Conservation (phyloP, 2,113 vertebrate genomes). For the Megaceryle torquata region DNA sequence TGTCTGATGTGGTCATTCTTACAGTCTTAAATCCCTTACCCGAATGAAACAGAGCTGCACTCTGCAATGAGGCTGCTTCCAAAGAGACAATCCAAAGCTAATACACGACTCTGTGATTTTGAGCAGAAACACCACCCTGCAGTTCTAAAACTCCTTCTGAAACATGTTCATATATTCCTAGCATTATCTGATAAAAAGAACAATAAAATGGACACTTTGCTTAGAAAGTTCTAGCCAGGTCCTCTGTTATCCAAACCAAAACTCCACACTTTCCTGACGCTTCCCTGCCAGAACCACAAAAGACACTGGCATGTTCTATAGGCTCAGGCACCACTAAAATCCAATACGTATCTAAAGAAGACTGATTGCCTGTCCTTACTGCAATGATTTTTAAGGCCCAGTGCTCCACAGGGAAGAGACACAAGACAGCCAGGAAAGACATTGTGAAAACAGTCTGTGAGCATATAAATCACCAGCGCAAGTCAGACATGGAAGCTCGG, state of each 20-base stretch:
- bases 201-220: neutral
- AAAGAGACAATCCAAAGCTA: neutral
- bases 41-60: neutral
- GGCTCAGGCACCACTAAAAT: constrained; percentile 31
- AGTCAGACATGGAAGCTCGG: constrained; percentile 18
- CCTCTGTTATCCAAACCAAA: constrained; percentile 25
- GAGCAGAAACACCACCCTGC: neutral
- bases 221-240: neutral
- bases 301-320: constrained; percentile 4
- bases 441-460: constrained; percentile 6
- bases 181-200: constrained; percentile 44
- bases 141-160: constrained; percentile 19
- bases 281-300: constrained; percentile 56
- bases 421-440: constrained; percentile 55
- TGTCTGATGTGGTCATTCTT: neutral
- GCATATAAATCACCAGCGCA: constrained; percentile 41
- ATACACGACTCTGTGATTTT: neutral
- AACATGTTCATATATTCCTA: constrained; percentile 12
- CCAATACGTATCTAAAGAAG: constrained; percentile 37
- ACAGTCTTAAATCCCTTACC: neutral
- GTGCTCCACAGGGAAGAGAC: constrained; percentile 40
- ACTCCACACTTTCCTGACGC: constrained; percentile 19
- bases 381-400: constrained; percentile 35
- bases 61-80: neutral
- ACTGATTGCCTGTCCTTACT: constrained; percentile 45